These are phyloP conservation scores for Pseudolaguvia tuberculata DNA, from an alignment of 2,113 vertebrate species.

Conservation along the genomic window DNA sequence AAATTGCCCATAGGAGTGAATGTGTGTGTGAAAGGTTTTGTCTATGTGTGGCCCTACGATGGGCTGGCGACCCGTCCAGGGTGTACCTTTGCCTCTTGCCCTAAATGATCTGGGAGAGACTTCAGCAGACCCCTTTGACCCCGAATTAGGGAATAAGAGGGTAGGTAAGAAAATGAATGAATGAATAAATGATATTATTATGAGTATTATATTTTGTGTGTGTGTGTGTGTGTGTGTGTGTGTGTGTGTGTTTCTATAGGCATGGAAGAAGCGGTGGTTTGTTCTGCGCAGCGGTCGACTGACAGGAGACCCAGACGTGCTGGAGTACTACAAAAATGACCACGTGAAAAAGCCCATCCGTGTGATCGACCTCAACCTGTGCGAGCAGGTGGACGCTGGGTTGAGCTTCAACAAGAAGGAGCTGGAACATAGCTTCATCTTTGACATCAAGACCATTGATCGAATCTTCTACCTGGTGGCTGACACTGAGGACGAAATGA, in stretches of 20 bases:
- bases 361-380: constrained; percentile 97
- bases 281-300: constrained; percentile 93
- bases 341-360: constrained; percentile 97
- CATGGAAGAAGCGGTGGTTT: constrained; percentile 99
- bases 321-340: constrained; percentile 99
- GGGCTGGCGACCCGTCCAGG: too few species aligned
- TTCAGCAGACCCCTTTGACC: too few species aligned
- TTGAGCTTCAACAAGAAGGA: constrained; percentile 97
- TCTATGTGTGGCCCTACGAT: too few species aligned
- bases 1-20: too few species aligned
- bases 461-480: constrained; percentile 96
- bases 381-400: constrained; percentile 97
- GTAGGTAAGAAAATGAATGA: neutral
- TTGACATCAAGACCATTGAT: constrained; percentile 98
- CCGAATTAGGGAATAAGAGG: too few species aligned
- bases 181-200: neutral
- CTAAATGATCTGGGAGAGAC: too few species aligned
- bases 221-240: neutral
- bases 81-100: too few species aligned
- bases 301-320: constrained; percentile 91
- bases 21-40: too few species aligned
- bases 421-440: constrained; percentile 98
- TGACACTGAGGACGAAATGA: constrained; percentile 98
- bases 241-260: constrained; percentile 67
- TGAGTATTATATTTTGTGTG: too few species aligned